Percentiles rank a stretch among this genome's conserved stretches.
Conservation (phyloP, 2,888 invertebrate species). For the Glaucopsyche alexis region DNA sequence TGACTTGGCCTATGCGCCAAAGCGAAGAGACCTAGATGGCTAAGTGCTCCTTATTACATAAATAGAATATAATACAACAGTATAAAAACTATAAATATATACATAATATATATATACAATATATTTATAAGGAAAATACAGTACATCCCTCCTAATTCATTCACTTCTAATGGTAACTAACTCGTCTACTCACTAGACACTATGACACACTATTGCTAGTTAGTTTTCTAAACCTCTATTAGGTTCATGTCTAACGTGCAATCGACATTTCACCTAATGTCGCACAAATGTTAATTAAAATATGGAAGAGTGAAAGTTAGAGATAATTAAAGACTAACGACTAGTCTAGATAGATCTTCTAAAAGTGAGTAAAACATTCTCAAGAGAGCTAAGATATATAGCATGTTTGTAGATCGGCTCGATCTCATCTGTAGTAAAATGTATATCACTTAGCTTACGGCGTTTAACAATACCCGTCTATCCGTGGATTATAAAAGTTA, state of each 20-base stretch:
- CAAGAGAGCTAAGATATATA: slow-evolving; percentile 39
- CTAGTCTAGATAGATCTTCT: slow-evolving; percentile 50
- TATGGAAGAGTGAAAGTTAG: slow-evolving; percentile 78
- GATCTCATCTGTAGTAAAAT: slow-evolving; percentile 34
- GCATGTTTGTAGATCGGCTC: slow-evolving; percentile 37
- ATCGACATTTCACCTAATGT: slow-evolving; percentile 52
- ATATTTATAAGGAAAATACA: slow-evolving; percentile 43
- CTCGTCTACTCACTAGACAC: slow-evolving; percentile 56
- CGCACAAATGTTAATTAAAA: slow-evolving; percentile 55
- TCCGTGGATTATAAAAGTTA: neutral
- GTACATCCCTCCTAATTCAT: slow-evolving; percentile 69
- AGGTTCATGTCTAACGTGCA: slow-evolving; percentile 65
- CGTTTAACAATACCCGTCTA: neutral
- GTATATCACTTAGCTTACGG: neutral
- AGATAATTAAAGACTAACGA: slow-evolving; percentile 51
- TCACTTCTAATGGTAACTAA: slow-evolving; percentile 55
- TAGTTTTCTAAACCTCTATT: slow-evolving; percentile 55
- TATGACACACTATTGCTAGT: slow-evolving; percentile 65
- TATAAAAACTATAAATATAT: slow-evolving; percentile 44
- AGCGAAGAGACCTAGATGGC: slow-evolving; percentile 39
- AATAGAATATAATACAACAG: slow-evolving; percentile 35
- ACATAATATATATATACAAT: slow-evolving; percentile 44
- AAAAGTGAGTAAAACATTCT: slow-evolving; percentile 44
- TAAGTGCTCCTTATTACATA: slow-evolving; percentile 40
- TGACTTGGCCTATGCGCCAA: slow-evolving; percentile 41